Base-by-base conservation (phyloP, 2,888 invertebrate genomes). In the Leucophora obtusa region DNA sequence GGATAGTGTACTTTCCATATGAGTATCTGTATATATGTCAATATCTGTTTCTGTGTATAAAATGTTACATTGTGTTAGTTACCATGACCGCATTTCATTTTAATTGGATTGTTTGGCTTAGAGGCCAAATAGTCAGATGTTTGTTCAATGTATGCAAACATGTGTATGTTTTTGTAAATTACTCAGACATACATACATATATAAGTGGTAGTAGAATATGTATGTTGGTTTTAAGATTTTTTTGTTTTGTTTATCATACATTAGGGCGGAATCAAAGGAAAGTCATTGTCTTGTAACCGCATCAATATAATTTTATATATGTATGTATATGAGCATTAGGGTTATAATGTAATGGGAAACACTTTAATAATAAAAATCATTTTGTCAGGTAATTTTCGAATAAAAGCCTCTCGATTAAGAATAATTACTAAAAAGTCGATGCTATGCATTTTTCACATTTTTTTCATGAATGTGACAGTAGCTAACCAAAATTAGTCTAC, bases 31-130 rank as follows among this genome's bases (percentile, higher is more conserved):
- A 24, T 38, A 43, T 60, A 21, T 21, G 11, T 51, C 5, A 14
- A 35, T 63, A 11, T 17, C 4, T 59, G 9, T 38, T 7, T 21
- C 38, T 74, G n/a, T 17, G 28, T 63, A 38, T 70, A 28, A 70
- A 63, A 69, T 70, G 50, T 56, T 18, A 60, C 60, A 66, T 77
- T 81, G 70, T 81, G 65, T 63, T 80, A 54, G 70, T 72, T 76
- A 70, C 70, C 66, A 62, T 77, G 81, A 81, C 81, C 81, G 81
- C 77, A 81, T 81, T 81, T 74, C 76, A 81, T 81, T 81, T 81
- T 77, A 81, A 77, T 77, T 81, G 81, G 73, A 81, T 77, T 77
- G 73, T 77, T 77, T 81, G 70, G 77, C 69, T 77, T 66, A 56
- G 18, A 77, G 69, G 73, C 77, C 69, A 73, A 77, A 73, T 73